Evolutionary conservation across 2,888 invertebrate genomes (phyloP).

Genomic region (Ochropleura plecta): DNA sequence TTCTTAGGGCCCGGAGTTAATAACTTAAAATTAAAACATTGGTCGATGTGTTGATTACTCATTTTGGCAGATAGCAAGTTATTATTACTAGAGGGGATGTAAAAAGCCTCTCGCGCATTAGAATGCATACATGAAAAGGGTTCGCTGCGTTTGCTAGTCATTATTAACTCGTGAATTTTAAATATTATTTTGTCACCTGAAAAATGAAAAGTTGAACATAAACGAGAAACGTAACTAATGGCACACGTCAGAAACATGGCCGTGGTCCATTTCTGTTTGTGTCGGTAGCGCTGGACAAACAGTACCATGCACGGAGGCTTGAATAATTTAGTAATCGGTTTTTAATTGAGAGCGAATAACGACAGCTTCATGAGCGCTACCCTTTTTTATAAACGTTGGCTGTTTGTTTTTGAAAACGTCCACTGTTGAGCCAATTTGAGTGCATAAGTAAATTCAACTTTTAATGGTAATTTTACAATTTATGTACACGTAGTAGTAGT

Average conservation of each 20-base stretch:
- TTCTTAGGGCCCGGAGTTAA: no score
- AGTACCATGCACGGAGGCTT: neutral
- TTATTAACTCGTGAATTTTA: neutral
- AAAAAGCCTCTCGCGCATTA: neutral
- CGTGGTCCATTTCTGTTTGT: neutral
- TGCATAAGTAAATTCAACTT: no score
- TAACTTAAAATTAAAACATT: no score
- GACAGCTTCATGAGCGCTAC: slow-evolving; percentile 4
- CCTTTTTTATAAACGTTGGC: neutral
- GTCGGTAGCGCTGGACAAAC: neutral
- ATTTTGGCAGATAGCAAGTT: neutral
- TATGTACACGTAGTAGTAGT: no score
- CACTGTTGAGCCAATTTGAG: no score
- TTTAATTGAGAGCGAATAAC: neutral
- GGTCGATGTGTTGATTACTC: no score
- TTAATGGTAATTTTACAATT: no score
- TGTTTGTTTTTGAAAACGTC: neutral
- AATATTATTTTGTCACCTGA: neutral
- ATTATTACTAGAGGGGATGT: neutral
- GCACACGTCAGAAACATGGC: neutral
- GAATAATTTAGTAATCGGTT: slow-evolving; percentile 18
- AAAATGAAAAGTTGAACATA: neutral
- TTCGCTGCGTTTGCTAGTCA: neutral
- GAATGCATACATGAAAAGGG: neutral
- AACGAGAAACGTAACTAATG: neutral